A percentile compares a stretch with the other conserved stretches of the same genome.
Evolutionary conservation across 1,140 invertebrate genomes (phyloP).

Genomic region (Penaeus indicus): DNA sequence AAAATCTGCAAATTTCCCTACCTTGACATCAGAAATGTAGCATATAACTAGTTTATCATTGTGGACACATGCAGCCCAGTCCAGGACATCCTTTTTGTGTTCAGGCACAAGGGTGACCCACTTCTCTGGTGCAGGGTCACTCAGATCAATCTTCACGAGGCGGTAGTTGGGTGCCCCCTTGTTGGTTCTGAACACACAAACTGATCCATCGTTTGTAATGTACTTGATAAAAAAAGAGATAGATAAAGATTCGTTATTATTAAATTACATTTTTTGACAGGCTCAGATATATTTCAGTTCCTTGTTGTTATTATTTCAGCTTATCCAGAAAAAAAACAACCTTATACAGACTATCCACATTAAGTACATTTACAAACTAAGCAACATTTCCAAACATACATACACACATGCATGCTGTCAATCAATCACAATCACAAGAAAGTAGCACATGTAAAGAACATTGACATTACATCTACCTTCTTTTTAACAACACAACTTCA

Average conservation of each 20-base stretch:
- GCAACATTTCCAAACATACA: no score
- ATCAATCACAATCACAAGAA: no score
- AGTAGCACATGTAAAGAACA: no score
- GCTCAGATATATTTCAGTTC: neutral
- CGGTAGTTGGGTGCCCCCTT: constrained; percentile 93
- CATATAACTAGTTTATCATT: constrained; percentile 89
- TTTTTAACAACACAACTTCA: no score
- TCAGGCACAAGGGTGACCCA: constrained; percentile 90
- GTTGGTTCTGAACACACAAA: constrained; percentile 92
- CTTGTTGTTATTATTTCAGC: neutral
- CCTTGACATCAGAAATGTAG: constrained; percentile 97
- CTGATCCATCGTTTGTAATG: constrained; percentile 87
- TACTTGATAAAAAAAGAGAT: constrained; percentile 77
- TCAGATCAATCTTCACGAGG: constrained; percentile 90
- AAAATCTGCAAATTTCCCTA: neutral
- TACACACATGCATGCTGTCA: no score
- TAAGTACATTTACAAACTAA: no score
- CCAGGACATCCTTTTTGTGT: constrained; percentile 88
- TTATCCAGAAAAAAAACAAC: no score
- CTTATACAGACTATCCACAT: no score
- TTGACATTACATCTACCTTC: no score
- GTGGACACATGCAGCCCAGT: constrained; percentile 88
- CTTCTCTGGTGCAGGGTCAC: constrained; percentile 80
- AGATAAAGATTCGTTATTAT: neutral
- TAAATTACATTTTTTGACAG: neutral